These are phyloP conservation scores for Scopus umbretta DNA, from an alignment of 2,113 vertebrate species.

Conservation along the genomic window DNA sequence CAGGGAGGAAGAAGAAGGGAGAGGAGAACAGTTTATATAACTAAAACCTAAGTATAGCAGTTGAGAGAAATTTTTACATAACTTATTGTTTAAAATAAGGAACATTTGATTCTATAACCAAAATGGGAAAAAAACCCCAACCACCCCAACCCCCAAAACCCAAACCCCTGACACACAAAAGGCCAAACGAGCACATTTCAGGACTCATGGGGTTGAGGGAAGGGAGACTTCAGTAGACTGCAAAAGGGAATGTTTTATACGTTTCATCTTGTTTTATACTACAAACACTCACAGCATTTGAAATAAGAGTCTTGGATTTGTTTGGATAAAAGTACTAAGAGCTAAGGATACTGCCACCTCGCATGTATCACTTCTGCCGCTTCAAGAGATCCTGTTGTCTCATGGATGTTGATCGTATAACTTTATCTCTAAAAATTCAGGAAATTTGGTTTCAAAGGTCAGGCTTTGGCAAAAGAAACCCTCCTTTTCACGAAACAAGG, in stretches of 20 bases:
- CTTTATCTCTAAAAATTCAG: neutral
- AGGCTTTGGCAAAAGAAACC: neutral
- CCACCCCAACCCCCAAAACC: too few species aligned
- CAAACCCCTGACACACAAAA: neutral
- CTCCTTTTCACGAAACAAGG: neutral
- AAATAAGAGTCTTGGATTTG: neutral
- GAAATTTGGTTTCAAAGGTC: neutral
- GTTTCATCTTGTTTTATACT: neutral
- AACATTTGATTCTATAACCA: neutral
- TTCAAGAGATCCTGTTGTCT: neutral
- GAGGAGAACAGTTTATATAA: conserved; percentile 54
- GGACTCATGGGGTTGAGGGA: neutral
- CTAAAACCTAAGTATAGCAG: conserved; percentile 21
- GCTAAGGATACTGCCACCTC: neutral
- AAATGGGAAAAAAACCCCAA: neutral
- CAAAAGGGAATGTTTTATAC: neutral
- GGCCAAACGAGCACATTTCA: neutral
- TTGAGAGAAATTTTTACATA: conserved; percentile 7
- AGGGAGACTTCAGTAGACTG: neutral
- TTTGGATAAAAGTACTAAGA: neutral
- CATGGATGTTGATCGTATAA: neutral
- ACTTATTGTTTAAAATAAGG: neutral
- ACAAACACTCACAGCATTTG: neutral
- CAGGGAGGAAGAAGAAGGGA: neutral
- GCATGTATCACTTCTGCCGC: neutral